Conservation (phyloP, 2,888 invertebrate genomes). For the Campaea margaritaria region DNA sequence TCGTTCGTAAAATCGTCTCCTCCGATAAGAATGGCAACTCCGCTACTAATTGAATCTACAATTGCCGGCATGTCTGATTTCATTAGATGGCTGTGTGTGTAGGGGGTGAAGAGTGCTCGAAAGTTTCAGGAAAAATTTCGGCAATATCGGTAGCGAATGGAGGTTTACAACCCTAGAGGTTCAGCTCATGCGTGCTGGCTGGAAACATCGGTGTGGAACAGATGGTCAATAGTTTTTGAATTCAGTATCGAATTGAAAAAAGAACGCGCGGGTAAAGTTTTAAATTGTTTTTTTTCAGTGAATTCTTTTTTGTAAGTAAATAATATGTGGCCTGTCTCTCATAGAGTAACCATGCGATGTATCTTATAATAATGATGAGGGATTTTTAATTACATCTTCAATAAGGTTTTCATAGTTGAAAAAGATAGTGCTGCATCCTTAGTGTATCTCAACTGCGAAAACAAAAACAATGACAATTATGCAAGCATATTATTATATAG, state of each 20-base stretch:
- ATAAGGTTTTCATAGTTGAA: too few species aligned
- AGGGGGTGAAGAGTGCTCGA: conserved; percentile 52
- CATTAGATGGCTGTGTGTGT: conserved; percentile 66
- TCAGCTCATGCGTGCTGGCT: conserved; percentile 36
- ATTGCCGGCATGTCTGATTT: conserved; percentile 83
- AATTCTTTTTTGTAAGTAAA: too few species aligned
- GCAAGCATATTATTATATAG: too few species aligned
- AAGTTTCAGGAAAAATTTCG: conserved; percentile 51
- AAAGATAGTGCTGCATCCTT: too few species aligned
- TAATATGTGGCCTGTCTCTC: neutral
- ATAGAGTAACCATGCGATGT: too few species aligned
- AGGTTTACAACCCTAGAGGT: conserved; percentile 40
- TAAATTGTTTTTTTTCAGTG: too few species aligned
- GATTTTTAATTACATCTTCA: too few species aligned
- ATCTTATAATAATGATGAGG: too few species aligned
- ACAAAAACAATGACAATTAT: too few species aligned
- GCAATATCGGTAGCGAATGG: conserved; percentile 51
- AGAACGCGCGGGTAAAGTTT: too few species aligned
- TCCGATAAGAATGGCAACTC: conserved; percentile 84
- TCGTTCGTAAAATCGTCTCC: conserved; percentile 85
- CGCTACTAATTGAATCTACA: conserved; percentile 84
- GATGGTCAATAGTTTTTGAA: conserved; percentile 6
- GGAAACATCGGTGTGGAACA: conserved; percentile 18
- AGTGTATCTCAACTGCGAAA: too few species aligned
- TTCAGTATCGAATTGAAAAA: neutral